phyloP scores from a whole-genome alignment of 2,888 invertebrate genomes.

The Anorthoa munda region DNA sequence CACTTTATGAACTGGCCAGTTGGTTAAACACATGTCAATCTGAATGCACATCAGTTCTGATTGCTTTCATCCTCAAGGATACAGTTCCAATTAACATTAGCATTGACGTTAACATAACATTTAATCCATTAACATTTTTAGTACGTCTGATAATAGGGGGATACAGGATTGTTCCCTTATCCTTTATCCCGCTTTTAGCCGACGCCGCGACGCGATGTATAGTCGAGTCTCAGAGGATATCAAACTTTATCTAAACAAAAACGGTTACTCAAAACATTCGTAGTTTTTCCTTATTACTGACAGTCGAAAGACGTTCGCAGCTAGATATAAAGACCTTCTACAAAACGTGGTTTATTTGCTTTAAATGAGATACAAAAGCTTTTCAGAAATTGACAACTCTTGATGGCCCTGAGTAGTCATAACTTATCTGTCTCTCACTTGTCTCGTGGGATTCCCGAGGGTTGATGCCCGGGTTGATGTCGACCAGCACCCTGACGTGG shows the following conservation, averaged over 20 bases:
- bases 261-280: neutral
- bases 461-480: no score
- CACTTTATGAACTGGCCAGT: neutral
- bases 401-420: no score
- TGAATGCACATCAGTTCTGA: neutral
- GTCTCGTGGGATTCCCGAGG: no score
- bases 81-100: neutral
- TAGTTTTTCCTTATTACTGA: neutral
- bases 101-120: no score
- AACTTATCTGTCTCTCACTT: no score
- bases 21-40: neutral
- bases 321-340: no score
- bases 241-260: neutral
- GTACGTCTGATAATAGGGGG: neutral
- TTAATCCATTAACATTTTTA: no score
- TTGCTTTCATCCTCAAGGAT: neutral
- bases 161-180: neutral
- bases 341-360: neutral
- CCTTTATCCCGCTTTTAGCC: no score
- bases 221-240: neutral
- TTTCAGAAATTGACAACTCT: no score
- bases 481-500: no score
- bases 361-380: neutral
- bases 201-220: no score
- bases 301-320: neutral